These are phyloP conservation scores for Clinocottus analis DNA, from an alignment of 2,113 vertebrate genomes.

Conservation along the genomic window DNA sequence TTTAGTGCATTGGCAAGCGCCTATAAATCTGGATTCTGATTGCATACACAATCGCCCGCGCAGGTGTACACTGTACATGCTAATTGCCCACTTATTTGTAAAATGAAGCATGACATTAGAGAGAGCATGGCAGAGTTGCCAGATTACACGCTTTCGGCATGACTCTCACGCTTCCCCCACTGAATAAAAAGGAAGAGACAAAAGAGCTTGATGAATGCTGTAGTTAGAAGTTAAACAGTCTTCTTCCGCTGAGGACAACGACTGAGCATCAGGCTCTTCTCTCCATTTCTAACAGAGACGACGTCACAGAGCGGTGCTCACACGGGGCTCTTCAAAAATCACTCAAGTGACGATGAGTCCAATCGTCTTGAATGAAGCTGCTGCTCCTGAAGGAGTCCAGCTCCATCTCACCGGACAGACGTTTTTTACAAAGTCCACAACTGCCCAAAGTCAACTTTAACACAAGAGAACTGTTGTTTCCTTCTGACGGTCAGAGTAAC, in stretches of 20 bases:
- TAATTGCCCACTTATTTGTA: not conserved
- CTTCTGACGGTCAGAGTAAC: too few species aligned
- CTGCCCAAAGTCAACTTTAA: too few species aligned
- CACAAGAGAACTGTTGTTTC: too few species aligned
- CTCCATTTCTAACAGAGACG: too few species aligned
- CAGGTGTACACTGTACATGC: not conserved
- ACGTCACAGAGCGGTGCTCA: not conserved
- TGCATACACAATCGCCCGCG: not conserved
- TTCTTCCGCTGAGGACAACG: not conserved
- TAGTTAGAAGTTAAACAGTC: not conserved
- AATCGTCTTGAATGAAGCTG: not conserved
- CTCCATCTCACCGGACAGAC: not conserved
- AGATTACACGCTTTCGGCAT: not conserved
- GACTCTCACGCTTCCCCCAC: not conserved
- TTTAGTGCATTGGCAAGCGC: not conserved
- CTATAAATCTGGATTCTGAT: not conserved
- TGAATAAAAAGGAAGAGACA: not conserved
- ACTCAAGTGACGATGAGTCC: not conserved
- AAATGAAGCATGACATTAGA: not conserved
- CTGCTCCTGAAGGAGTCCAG: not conserved
- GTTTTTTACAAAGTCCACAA: not conserved
- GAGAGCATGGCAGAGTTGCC: not conserved
- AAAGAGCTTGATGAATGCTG: not conserved
- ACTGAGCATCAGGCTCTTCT: not conserved
- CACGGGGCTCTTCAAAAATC: not conserved